Conservation (phyloP, 2,797 vertebrate species). For the Megalops cyprinoides region DNA sequence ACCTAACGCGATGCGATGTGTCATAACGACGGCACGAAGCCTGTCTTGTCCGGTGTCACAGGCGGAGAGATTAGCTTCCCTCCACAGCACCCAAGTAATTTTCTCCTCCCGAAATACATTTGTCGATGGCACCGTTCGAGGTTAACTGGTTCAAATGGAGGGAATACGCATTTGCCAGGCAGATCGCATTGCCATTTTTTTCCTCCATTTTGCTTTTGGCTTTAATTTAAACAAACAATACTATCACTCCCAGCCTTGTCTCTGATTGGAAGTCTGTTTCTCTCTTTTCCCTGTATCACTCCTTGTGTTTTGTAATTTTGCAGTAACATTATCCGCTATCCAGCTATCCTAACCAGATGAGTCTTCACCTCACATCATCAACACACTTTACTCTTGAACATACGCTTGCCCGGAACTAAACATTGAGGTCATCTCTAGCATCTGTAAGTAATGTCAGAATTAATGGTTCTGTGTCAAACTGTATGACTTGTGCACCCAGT, state of each 20-base stretch:
- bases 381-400: too few species aligned
- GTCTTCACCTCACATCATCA: too few species aligned
- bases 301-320: too few species aligned
- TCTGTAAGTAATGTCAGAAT: too few species aligned
- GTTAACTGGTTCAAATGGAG: conserved; percentile 26
- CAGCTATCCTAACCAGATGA: too few species aligned
- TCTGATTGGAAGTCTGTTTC: not conserved
- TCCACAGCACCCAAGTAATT: conserved; percentile 42
- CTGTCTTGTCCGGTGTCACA: conserved; percentile 48
- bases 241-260: not conserved
- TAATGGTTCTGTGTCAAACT: too few species aligned
- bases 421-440: too few species aligned
- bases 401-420: too few species aligned
- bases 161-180: conserved; percentile 22
- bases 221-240: not conserved
- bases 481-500: too few species aligned
- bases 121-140: conserved; percentile 28
- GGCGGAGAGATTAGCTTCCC: conserved; percentile 48
- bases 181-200: not conserved
- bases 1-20: conserved; percentile 42
- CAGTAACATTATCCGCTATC: too few species aligned
- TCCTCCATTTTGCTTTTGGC: not conserved
- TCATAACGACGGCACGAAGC: conserved; percentile 47
- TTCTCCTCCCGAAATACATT: conserved; percentile 41
- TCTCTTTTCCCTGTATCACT: too few species aligned